These are phyloP conservation scores for Antennarius maculatus DNA, from an alignment of 2,797 vertebrate species.

Conservation along the genomic window DNA sequence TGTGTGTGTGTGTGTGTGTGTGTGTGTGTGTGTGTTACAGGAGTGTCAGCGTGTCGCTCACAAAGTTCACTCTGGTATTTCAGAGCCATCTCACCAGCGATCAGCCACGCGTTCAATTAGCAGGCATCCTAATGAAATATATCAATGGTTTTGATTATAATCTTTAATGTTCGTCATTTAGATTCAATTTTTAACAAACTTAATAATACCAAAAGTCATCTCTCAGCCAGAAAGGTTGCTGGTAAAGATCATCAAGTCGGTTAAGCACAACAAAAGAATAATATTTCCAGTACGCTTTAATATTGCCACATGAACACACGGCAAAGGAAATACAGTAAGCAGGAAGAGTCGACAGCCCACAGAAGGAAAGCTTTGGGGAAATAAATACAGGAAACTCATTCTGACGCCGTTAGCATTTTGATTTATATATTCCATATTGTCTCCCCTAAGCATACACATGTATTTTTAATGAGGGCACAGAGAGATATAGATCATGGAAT, in stretches of 20 bases:
- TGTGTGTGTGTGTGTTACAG: slow-evolving; percentile 55
- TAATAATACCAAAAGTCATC: neutral
- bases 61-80: slow-evolving; percentile 29
- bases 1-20: neutral
- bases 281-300: slow-evolving; percentile 35
- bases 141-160: slow-evolving; percentile 5
- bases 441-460: slow-evolving; percentile 83
- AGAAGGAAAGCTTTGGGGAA: slow-evolving; percentile 73
- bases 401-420: slow-evolving; percentile 83
- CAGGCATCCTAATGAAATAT: neutral
- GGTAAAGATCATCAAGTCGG: slow-evolving; percentile 8
- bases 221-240: slow-evolving; percentile 3
- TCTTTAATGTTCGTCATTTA: neutral
- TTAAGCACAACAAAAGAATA: slow-evolving; percentile 31
- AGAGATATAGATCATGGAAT: slow-evolving; percentile 84
- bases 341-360: slow-evolving; percentile 48
- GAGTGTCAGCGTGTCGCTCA: slow-evolving; percentile 82
- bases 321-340: slow-evolving; percentile 57
- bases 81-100: slow-evolving; percentile 12
- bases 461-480: slow-evolving; percentile 85
- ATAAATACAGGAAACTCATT: slow-evolving; percentile 77
- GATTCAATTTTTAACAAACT: slow-evolving; percentile 5
- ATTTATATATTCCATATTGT: slow-evolving; percentile 87
- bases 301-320: slow-evolving; percentile 38
- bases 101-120: neutral